Conservation (phyloP, 2,113 vertebrate genomes). For the Psophia crepitans region DNA sequence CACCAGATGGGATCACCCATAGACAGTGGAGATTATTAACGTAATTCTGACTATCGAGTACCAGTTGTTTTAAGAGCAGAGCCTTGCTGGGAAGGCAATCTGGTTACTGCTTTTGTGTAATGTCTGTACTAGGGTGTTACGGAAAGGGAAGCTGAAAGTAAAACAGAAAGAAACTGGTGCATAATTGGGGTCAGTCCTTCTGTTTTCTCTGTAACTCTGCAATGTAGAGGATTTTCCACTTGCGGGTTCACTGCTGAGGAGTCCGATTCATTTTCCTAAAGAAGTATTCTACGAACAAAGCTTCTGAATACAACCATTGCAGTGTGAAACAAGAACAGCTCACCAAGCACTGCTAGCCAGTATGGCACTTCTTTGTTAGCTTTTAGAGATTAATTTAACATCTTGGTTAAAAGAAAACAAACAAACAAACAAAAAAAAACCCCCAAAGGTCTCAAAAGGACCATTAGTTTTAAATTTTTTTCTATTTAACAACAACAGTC, state of each 20-base stretch:
- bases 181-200: not conserved
- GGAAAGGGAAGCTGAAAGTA: not conserved
- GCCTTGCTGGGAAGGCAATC: not conserved
- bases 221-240: not conserved
- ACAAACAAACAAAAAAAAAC: not conserved
- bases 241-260: not conserved
- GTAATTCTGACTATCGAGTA: not conserved
- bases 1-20: fast-evolving
- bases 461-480: not conserved
- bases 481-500: not conserved
- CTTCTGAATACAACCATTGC: not conserved
- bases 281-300: not conserved
- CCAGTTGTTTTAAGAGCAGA: not conserved
- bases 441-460: too few species aligned
- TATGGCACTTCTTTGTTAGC: not conserved
- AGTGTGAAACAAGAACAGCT: not conserved
- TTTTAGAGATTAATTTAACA: not conserved
- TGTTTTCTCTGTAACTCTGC: not conserved
- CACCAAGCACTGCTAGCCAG: not conserved
- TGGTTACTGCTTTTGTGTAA: not conserved
- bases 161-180: not conserved
- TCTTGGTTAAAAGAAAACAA: not conserved
- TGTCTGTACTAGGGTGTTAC: not conserved
- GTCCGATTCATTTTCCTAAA: not conserved
- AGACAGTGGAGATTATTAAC: too few species aligned